Evolutionary conservation across 2,113 vertebrate species (phyloP).

Genomic region (Xiphias gladius): DNA sequence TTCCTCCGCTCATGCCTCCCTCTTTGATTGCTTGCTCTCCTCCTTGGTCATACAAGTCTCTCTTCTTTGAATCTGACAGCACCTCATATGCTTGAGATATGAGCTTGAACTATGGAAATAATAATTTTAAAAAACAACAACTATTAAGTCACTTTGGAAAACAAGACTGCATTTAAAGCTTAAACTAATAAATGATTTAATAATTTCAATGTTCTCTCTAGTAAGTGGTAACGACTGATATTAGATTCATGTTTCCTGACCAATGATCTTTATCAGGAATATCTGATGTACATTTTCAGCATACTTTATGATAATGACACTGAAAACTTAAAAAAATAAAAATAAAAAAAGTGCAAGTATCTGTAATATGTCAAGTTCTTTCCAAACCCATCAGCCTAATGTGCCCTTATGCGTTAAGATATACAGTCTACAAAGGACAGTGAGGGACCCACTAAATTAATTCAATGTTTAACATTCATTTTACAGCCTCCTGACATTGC

Average conservation of each 20-base stretch:
- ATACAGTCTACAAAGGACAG: not conserved
- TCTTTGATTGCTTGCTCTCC: slow-evolving; percentile 99
- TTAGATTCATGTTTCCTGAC: not conserved
- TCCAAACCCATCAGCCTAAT: not conserved
- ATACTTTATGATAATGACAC: not conserved
- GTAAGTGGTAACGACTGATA: not conserved
- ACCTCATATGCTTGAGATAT: slow-evolving; percentile 99
- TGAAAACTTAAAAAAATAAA: not conserved
- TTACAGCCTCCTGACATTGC: not conserved
- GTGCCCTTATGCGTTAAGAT: not conserved
- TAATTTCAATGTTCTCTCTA: not conserved
- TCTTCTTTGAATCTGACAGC: slow-evolving; percentile 95
- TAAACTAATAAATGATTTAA: not conserved
- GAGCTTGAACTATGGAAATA: slow-evolving; percentile 92
- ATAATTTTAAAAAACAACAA: not conserved
- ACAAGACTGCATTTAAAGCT: not conserved
- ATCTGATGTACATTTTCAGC: no score
- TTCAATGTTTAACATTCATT: not conserved
- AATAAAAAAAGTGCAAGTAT: not conserved
- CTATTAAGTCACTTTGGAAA: not conserved
- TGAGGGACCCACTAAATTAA: not conserved
- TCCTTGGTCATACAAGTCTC: slow-evolving; percentile 96
- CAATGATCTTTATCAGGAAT: not conserved
- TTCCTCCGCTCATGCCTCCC: slow-evolving; percentile 89
- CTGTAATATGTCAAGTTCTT: not conserved